Evolutionary conservation across 2,888 invertebrate genomes (phyloP), one percentile per base, ranked within the genome.

Genomic region (Esperia sulphurella): DNA sequence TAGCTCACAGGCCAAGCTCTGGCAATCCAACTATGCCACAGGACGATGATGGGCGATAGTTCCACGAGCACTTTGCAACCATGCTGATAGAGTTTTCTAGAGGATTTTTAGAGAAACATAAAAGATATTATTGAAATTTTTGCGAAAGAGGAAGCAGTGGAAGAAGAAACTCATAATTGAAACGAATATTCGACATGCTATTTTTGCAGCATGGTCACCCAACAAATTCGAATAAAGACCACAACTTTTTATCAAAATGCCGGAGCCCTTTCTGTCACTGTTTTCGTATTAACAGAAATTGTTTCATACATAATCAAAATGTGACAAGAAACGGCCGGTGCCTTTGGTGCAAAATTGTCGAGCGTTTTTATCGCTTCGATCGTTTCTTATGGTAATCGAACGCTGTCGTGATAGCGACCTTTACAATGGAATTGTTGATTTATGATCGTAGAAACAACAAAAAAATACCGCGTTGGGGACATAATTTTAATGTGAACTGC

Each of bases 321-420:
- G 41, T 14, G 45, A 59, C 50, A 66, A 71, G 63, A 68, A 68
- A 53, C 48, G 63, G 37, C 14, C 41, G 50, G 51, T n/a, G 12
- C 47, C 44, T 53, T 49, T 56, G 45, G 60, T 50, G 63, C 65
- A 61, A 68, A 67, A 65, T 70, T 68, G 71, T 58, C 58, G 55
- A 51, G 52, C 43, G 49, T 72, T 74, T 75, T 71, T 75, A 65
- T 59, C 55, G 56, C 52, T 55, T 58, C 71, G 63, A 72, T 70
- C 68, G 71, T 70, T 70, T 69, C 58, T 62, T 61, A 70, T 72
- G 73, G 59, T 66, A 68, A 74, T 69, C 58, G 54, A 45, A 47
- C 51, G 55, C 54, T 57, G 57, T 46, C 49, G 56, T 45, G 14
- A 40, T 39, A 21, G 48, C 52, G 45, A 45, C 41, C 37, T 43